Percentiles rank a stretch among this genome's conserved stretches.
Evolutionary conservation across 2,888 invertebrate genomes (phyloP).

Genomic region (Morpho helenor): DNA sequence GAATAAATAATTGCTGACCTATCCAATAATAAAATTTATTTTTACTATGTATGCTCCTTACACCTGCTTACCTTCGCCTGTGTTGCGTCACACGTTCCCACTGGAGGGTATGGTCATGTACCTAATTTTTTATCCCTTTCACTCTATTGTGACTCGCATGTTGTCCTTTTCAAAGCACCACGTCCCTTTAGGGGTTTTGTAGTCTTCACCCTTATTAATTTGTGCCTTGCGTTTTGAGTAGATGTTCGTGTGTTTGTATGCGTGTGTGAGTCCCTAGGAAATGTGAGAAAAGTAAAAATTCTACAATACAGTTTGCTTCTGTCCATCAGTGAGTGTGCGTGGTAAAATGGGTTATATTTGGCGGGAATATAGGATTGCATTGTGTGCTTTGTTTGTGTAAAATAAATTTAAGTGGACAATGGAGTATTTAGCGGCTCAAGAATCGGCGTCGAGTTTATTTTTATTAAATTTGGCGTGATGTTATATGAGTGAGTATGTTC

Average conservation of each 20-base stretch:
- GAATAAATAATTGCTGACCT: conserved; percentile 46
- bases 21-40: conserved; percentile 52
- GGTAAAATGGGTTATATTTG: conserved; percentile 51
- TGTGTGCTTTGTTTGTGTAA: conserved; percentile 30
- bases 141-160: conserved; percentile 28
- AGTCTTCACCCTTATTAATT: conserved; percentile 65
- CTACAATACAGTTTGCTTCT: conserved; percentile 43
- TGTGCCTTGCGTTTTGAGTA: conserved; percentile 47
- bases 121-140: conserved; percentile 56
- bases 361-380: conserved; percentile 51
- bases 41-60: conserved; percentile 58
- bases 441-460: conserved; percentile 33
- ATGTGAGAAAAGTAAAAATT: conserved; percentile 37
- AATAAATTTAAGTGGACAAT: conserved; percentile 44
- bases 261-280: conserved; percentile 38
- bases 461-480: conserved; percentile 61
- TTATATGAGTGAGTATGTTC: conserved; percentile 56
- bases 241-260: conserved; percentile 40
- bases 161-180: conserved; percentile 44
- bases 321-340: conserved; percentile 48
- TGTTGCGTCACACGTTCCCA: conserved; percentile 62
- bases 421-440: conserved; percentile 37
- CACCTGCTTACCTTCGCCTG: conserved; percentile 65
- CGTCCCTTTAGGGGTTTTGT: conserved; percentile 62
- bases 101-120: conserved; percentile 61